Base-by-base conservation (phyloP, 2,113 vertebrate species). In the Cyrtonyx montezumae region DNA sequence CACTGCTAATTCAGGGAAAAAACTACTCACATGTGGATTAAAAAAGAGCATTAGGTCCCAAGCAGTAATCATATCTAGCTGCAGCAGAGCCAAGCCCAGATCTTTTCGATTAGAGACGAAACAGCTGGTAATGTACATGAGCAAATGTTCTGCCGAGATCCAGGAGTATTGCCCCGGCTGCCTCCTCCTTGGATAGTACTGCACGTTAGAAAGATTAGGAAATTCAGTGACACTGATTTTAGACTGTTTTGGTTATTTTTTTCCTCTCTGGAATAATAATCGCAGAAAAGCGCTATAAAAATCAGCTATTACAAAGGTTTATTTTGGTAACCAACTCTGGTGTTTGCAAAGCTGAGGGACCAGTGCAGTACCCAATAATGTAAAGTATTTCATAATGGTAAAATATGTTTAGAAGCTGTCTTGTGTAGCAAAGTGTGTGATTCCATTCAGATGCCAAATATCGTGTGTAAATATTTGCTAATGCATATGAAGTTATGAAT, bases 71-170 rank as follows among this genome's bases (percentile, higher is more conserved):
- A 58, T 53, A 94, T 91, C 76, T 92, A 61, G 73, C 63, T 84
- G 69, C 53, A 86, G 18, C 3, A 2, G 67, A 48, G 76, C 94
- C 85, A 96, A 9, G 43, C 65, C 73, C 73, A 88, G 77, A 84
- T 84, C 87, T 81, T 94, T 86, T 71, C 48, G 71, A 88, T 90
- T 91, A 93, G 91, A 86, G 40, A 90, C 79, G 73, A 79, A 95
- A 69, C 96, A 95, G 85, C 85, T 96, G 91, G 71, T 81, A 43
- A 53, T n/a, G 43, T 88, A 36, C 90, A 84, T n/a, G 73, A 88
- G 69, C 66, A 88, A 91, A 85, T 75, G 53, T 71, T 87, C 91
- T 88, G 73, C 69, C 0, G n/a, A 91, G 43, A 80, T 86, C 46
- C 91, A 42, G 69, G n/a, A 78, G 59, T 88, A 89, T 0, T 46